Evolutionary conservation across 2,797 vertebrate species (phyloP), one percentile per base, ranked within the genome.

Genomic region (Gallinago nigripennis): DNA sequence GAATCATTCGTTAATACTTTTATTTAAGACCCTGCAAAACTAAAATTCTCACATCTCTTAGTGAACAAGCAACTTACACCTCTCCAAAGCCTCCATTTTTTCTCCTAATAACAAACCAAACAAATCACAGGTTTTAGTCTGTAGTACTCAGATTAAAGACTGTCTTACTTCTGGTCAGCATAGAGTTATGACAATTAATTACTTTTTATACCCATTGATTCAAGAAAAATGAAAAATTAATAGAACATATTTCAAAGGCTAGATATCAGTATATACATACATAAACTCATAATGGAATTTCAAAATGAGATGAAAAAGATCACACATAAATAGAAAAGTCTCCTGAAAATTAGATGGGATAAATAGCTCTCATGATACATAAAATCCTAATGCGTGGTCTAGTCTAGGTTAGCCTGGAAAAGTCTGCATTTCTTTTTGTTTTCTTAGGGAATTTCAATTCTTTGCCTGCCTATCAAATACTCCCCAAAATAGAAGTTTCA

Each of bases 91-190:
- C 14, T 19, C 13, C 7, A 3, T 9, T 37, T 64, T 69, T 56
- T 23, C 45, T 72, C 30, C 30, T 72, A 63, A 27, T n/a, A 69
- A 76, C 66, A 83, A 78, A 9, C 15, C 15, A 82, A 76, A 88
- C 0, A 0, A 33, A 30, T 39, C 21, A 51, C 21, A 33, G 28
- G 12, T 24, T 56, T 84, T 16, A 73, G 46, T 1, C 1, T 11
- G 5, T 21, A 82, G 39, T 19, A 57, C 75, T 66, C 39, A 53
- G 51, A 51, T 35, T 20, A 48, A 73, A 72, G 57, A 48, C 16
- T 45, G 23, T 78, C 71, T 77, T 80, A 19, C 20, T 77, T 93
- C 57, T 30, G 8, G 14, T 39, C 66, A 70, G 18, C 17, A 48
- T 3, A 85, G 7, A 73, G 24, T 46, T 58, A 73, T 4, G 39